phyloP scores from a whole-genome alignment of 2,113 vertebrate genomes.

The Tretioscincus oriximinensis region DNA sequence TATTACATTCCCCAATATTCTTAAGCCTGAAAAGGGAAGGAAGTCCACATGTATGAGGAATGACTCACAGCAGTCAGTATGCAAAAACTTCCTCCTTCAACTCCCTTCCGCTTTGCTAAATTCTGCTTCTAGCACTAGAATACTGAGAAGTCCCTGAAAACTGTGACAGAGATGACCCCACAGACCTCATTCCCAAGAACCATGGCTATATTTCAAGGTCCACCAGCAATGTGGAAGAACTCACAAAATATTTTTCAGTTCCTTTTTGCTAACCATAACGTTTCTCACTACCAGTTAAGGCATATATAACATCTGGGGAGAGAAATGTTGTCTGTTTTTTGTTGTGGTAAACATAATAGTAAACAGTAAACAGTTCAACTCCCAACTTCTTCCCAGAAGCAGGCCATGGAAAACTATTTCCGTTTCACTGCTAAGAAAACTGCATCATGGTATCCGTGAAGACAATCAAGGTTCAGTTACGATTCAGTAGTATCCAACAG shows the following conservation, averaged over 20 bases:
- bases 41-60: conserved; percentile 22
- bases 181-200: not conserved
- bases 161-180: not conserved
- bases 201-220: not conserved
- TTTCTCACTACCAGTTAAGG: not conserved
- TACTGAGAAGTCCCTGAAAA: not conserved
- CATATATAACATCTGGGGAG: not conserved
- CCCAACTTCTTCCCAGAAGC: no score
- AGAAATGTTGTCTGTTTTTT: not conserved
- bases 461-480: no score
- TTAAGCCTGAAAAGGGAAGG: conserved; percentile 14
- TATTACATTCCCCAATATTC: not conserved
- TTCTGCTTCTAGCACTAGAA: not conserved
- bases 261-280: no score
- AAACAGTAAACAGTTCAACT: no score
- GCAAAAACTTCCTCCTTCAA: conserved; percentile 13
- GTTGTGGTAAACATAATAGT: no score
- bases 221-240: not conserved
- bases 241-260: not conserved
- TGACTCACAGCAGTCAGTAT: conserved; percentile 9
- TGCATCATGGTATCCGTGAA: no score
- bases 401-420: no score
- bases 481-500: no score
- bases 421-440: no score
- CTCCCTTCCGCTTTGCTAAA: not conserved